Percentiles rank a stretch among this genome's conserved stretches.
Evolutionary conservation across 2,888 invertebrate genomes (phyloP).

Genomic region (Sepioteuthis lessoniana): DNA sequence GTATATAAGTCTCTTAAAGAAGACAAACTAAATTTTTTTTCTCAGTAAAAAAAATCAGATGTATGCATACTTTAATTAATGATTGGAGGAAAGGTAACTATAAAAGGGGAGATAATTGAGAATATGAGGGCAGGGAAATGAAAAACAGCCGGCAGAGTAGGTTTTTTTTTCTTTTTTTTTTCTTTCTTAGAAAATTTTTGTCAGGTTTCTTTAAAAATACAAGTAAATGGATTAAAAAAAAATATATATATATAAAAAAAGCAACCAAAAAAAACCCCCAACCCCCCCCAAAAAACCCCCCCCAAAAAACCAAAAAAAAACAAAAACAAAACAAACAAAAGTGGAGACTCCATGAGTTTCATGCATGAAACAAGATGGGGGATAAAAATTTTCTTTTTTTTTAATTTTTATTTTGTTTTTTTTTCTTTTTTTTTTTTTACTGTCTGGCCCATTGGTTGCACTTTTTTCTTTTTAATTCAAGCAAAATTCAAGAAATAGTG

Average conservation of each 20-base stretch:
- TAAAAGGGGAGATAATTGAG: not conserved
- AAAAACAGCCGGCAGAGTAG: slow-evolving; percentile 3
- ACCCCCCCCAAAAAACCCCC: too few species aligned
- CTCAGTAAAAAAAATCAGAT: not conserved
- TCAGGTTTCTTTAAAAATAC: not conserved
- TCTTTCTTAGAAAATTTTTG: too few species aligned
- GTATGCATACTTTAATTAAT: not conserved
- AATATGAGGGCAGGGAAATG: not conserved
- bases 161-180: not conserved
- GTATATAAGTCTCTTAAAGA: not conserved
- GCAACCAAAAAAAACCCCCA: too few species aligned
- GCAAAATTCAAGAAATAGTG: slow-evolving; percentile 33
- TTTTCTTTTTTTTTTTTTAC: not conserved
- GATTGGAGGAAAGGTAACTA: not conserved
- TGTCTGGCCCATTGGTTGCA: slow-evolving; percentile 33
- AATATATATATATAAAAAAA: too few species aligned
- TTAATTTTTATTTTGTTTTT: not conserved
- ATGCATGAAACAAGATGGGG: not conserved
- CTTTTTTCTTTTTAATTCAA: not conserved
- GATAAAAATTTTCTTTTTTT: not conserved
- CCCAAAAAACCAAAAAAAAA: too few species aligned
- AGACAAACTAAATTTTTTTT: not conserved
- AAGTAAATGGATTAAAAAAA: not conserved
- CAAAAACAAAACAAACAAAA: not conserved
- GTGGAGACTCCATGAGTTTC: not conserved